Conservation (phyloP, 2,888 invertebrate species). For the Lymantria monacha region DNA sequence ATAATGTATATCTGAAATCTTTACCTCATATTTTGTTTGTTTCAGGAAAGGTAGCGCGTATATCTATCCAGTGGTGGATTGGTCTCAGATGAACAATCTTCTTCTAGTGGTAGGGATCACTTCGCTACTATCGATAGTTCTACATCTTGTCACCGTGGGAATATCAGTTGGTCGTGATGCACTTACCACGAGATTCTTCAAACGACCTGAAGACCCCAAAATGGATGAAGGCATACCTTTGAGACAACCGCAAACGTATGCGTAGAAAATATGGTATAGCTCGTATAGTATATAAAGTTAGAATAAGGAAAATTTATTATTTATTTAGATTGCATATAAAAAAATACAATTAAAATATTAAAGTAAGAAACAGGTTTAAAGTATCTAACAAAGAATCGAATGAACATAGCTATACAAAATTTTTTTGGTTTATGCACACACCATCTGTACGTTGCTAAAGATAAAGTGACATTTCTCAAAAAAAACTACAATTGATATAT, state of each 20-base stretch:
- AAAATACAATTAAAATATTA: too few relatives aligned
- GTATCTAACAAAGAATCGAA: too few relatives aligned
- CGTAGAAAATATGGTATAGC: slow-evolving; percentile 1
- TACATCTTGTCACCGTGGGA: slow-evolving; percentile 83
- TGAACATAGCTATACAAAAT: too few relatives aligned
- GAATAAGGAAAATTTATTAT: too few relatives aligned
- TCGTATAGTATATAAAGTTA: too few relatives aligned
- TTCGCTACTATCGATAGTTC: slow-evolving; percentile 82
- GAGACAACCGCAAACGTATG: slow-evolving; percentile 29
- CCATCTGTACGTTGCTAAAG: too few relatives aligned
- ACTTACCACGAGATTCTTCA: slow-evolving; percentile 41
- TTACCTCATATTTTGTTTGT: background rate
- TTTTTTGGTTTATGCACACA: too few relatives aligned
- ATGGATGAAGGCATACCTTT: slow-evolving; percentile 52
- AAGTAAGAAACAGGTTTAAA: too few relatives aligned
- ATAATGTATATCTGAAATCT: too few relatives aligned
- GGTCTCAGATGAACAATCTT: slow-evolving; percentile 85
- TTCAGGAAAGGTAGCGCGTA: slow-evolving; percentile 84
- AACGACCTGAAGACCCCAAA: slow-evolving; percentile 35
- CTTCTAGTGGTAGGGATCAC: slow-evolving; percentile 83
- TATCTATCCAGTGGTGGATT: slow-evolving; percentile 90
- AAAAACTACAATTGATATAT: too few relatives aligned
- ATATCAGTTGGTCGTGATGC: slow-evolving; percentile 76
- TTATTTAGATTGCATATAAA: too few relatives aligned
- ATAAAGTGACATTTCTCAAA: too few relatives aligned